phyloP scores from a whole-genome alignment of 2,888 invertebrate species.

The Scrobipalpa atriplicella region DNA sequence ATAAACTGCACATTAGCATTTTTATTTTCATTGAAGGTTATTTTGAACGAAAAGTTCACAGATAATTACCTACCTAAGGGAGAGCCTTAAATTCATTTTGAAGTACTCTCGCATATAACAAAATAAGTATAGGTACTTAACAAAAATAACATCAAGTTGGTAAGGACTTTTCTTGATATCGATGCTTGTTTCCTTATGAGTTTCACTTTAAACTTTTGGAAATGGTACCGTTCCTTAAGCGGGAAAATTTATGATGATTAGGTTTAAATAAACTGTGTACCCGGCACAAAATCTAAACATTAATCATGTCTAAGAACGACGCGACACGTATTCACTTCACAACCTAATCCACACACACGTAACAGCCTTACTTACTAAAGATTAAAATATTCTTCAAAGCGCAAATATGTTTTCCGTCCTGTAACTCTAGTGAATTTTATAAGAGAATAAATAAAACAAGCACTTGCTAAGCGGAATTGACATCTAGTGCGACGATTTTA shows the following conservation, averaged over 20 bases:
- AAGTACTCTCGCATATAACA: too few species aligned
- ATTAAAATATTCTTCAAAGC: slow-evolving; percentile 56
- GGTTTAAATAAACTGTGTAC: too few species aligned
- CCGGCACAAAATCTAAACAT: not conserved
- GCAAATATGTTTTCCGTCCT: slow-evolving; percentile 54
- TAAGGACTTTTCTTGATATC: slow-evolving; percentile 12
- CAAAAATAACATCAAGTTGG: not conserved
- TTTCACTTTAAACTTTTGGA: not conserved
- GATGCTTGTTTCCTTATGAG: not conserved
- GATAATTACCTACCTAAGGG: too few species aligned
- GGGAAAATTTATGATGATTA: too few species aligned
- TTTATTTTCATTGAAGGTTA: too few species aligned
- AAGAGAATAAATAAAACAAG: slow-evolving; percentile 44
- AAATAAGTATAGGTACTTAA: too few species aligned
- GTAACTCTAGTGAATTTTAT: slow-evolving; percentile 60
- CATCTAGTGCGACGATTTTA: slow-evolving; percentile 46
- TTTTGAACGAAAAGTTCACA: too few species aligned
- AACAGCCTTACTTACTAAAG: slow-evolving; percentile 43
- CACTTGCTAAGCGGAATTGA: slow-evolving; percentile 45
- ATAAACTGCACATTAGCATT: too few species aligned
- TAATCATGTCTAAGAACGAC: slow-evolving; percentile 4
- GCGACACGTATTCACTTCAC: not conserved
- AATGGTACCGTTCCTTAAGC: not conserved
- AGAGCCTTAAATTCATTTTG: too few species aligned
- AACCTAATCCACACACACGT: not conserved